Base-by-base conservation (phyloP, 1,140 invertebrate species). In the Bicyclus anynana region DNA sequence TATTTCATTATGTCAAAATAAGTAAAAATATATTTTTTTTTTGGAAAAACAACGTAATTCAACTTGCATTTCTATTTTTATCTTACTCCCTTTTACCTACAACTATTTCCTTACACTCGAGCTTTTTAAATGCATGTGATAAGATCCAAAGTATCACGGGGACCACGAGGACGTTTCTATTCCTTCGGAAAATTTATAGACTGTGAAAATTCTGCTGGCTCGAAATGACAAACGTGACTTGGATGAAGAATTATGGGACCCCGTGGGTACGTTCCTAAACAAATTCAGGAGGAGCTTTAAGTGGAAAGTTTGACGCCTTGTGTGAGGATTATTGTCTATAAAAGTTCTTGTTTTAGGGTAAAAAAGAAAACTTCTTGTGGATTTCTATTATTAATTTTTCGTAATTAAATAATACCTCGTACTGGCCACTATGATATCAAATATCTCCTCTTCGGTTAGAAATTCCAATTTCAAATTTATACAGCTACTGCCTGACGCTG, bases 141-240 rank as follows among this genome's bases (percentile, higher is more conserved):
- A 33, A 33, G n/a, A 33, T 33, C 29, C 29, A 12, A 12, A 12
- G 29, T 33, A 33, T 33, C 29, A 33, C 26, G 26, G 26, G 26
- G 26, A 27, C 26, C 26, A 27, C 29, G 29, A 33, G 29, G 29
- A 33, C 29, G n/a, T 33, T 40, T 40, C 16, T 40, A 16, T 40
- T 67, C 61, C 62, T 67, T 69, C 27, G 13, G 63, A 67, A 66
- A 74, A 75, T 78, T 72, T 78, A 72, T 76, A 72, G 72, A 74
- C 69, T 74, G 74, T 75, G 71, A 75, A 74, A 71, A 74, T 71
- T 70, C 59, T 51, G 60, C 65, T 60, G 47, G 12, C 65, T 59
- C 65, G 64, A 68, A 71, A 78, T 74, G 73, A 78, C 67, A 69
- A 74, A 76, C 75, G 73, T 78, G 75, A 72, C 63, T 62, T 2